Evolutionary conservation across 2,888 invertebrate species (phyloP), one percentile per base, ranked within the genome.

Genomic region (Desoria tigrina): DNA sequence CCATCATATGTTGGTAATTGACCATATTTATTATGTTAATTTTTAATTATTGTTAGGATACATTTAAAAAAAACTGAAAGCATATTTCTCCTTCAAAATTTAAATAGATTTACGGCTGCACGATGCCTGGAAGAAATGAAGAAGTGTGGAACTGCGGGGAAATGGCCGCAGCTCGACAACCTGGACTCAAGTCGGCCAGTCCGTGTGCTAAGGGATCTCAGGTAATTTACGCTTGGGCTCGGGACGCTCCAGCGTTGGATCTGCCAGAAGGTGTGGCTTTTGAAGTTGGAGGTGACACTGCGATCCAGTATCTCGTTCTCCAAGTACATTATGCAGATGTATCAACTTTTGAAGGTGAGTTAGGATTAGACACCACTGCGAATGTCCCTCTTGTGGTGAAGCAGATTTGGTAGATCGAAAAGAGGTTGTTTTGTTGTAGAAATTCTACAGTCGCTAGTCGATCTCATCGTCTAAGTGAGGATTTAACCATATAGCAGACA

Each of bases 191-290:
- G 68, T 83, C 83, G 0, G 88, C 88, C 0, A 88, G 87, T 76
- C 91, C 94, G 0, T 97, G 96, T 78, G 84, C 83, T 0, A 83
- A 85, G 39, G 89, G 79, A 2, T 72, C 73, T n/a, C 80, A 92
- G 89, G 89, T 95, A 60, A 85, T 96, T 11, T 96, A 95, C 80
- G 95, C 95, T 0, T 97, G 95, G 95, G 96, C 94, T 1, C 84
- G 90, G 74, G 92, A 95, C 79, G 95, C 96, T 0, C 93, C 93
- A 0, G 85, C 86, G 61, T 82, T 96, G 3, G 81, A 85, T 51
- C 81, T 96, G 57, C 96, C 96, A 0, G 81, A 88, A 57, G 91
- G 88, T 68, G 95, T 98, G 9, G 98, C 94, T 1, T 98, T 97
- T 80, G 90, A 90, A 80, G 89, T 97, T 54, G 97, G 97, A 7